A percentile compares a stretch with the other conserved stretches of the same genome.
Conservation (phyloP, 2,888 invertebrate species). For the Exocentrus adspersus region DNA sequence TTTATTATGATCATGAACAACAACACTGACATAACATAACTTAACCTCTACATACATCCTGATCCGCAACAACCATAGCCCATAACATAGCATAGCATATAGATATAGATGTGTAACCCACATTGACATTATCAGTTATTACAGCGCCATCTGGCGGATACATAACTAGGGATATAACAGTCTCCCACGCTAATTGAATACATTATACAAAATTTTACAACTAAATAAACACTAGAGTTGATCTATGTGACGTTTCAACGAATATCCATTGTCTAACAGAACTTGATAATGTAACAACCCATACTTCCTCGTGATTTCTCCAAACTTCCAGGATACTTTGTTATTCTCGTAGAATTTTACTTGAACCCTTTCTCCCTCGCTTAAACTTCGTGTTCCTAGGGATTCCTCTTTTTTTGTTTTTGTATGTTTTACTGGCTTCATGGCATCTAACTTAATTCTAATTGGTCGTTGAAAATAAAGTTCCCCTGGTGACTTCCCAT, state of each 20-base stretch:
- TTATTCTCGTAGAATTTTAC: background rate
- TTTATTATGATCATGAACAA: too few relatives aligned
- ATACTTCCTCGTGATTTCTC: background rate
- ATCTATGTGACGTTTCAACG: background rate
- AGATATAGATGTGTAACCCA: too few relatives aligned
- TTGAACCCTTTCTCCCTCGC: background rate
- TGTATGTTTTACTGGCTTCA: background rate
- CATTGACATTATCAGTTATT: too few relatives aligned
- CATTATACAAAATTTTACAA: background rate
- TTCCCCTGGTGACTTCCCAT: background rate
- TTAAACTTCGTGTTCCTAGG: background rate
- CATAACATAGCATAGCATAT: too few relatives aligned
- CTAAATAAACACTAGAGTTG: background rate
- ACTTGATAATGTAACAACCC: background rate
- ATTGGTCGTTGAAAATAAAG: background rate
- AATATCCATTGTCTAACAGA: background rate
- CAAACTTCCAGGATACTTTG: background rate
- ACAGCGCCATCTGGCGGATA: too few relatives aligned
- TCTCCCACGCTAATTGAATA: background rate
- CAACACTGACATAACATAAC: too few relatives aligned
- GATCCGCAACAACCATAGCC: too few relatives aligned
- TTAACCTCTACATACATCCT: too few relatives aligned
- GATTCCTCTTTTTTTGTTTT: background rate
- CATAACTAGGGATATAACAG: too few relatives aligned
- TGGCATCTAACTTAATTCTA: background rate